Percentiles rank a stretch among this genome's conserved stretches.
Conservation (phyloP, 2,888 invertebrate genomes). For the Blera fallax region DNA sequence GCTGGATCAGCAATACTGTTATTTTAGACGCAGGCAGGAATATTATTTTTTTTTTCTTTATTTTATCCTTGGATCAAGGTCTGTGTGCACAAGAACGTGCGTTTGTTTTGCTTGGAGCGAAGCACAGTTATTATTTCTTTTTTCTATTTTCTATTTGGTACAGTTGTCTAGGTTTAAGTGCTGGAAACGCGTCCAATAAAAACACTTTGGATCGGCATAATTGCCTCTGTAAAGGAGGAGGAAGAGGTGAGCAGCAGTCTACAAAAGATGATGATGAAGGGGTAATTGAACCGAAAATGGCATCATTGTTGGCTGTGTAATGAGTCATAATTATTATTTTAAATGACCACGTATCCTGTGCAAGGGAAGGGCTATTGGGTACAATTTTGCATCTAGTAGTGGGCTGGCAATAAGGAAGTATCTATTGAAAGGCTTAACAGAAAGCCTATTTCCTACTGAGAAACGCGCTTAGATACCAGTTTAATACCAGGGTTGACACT, state of each 20-base stretch:
- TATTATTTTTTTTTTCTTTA: slow-evolving; percentile 41
- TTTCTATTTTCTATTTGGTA: not conserved
- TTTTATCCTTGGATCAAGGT: slow-evolving; percentile 56
- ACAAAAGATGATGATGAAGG: slow-evolving; percentile 27
- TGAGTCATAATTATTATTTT: slow-evolving; percentile 16
- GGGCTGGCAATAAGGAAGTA: too few relatives aligned
- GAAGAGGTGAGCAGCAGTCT: not conserved
- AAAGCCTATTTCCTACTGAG: too few relatives aligned
- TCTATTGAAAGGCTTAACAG: too few relatives aligned
- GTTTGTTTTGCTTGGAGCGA: slow-evolving; percentile 59
- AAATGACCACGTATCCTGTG: not conserved
- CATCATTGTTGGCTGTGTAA: slow-evolving; percentile 5
- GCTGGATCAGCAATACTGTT: slow-evolving; percentile 64
- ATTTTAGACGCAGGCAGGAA: slow-evolving; percentile 41
- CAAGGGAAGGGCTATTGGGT: not conserved
- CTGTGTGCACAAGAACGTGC: slow-evolving; percentile 66
- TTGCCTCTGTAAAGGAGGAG: slow-evolving; percentile 12
- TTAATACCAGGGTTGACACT: too few relatives aligned
- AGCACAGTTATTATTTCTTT: slow-evolving; percentile 39
- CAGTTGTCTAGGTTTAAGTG: slow-evolving; percentile 7
- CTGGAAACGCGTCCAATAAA: slow-evolving; percentile 33
- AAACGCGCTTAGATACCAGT: too few relatives aligned
- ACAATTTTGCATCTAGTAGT: too few relatives aligned
- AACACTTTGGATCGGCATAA: slow-evolving; percentile 35
- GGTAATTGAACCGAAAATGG: slow-evolving; percentile 26